Conservation (phyloP, 2,797 vertebrate species). For the Alectoris magna region DNA sequence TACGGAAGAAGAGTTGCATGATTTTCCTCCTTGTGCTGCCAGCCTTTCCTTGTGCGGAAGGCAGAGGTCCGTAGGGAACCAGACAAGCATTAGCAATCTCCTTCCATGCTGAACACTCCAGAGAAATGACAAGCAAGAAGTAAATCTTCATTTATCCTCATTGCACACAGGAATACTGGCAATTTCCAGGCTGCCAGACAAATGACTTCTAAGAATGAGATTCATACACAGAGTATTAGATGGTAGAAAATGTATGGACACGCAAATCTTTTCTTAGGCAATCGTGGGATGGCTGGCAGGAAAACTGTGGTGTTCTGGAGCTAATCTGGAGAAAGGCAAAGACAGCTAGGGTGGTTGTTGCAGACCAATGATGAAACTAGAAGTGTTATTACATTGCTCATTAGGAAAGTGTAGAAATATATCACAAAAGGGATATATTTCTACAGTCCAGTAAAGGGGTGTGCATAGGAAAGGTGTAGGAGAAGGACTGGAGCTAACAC, state of each 20-base stretch:
- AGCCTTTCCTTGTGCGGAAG: background rate
- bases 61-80: fast-evolving
- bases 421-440: background rate
- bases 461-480: background rate
- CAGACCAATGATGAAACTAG: background rate
- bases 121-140: background rate
- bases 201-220: background rate
- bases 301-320: background rate
- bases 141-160: background rate
- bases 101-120: background rate
- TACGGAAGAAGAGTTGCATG: background rate
- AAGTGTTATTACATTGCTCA: background rate
- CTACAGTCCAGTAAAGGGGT: background rate
- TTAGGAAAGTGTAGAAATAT: background rate
- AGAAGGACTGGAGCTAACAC: background rate
- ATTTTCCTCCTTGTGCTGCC: background rate
- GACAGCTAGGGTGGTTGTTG: background rate
- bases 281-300: background rate
- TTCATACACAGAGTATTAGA: background rate
- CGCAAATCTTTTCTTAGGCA: background rate
- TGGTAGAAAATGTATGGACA: background rate
- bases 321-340: background rate
- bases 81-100: background rate
- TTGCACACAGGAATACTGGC: background rate
- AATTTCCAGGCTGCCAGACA: background rate